These are phyloP conservation scores for Clitarchus hookeri DNA, from an alignment of 2,888 invertebrate species.

Conservation along the genomic window DNA sequence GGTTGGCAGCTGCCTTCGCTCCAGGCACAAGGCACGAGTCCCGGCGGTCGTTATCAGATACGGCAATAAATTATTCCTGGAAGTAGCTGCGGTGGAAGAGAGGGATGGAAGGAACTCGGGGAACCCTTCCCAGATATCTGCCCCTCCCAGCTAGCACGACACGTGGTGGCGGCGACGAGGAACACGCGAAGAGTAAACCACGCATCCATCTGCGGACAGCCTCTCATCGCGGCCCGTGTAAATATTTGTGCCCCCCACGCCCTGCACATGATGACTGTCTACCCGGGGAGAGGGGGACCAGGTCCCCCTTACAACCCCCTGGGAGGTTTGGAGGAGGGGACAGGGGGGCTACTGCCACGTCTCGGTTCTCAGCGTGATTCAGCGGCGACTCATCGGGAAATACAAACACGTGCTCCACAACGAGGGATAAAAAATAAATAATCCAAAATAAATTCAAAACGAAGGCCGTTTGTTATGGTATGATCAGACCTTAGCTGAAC, in stretches of 20 bases:
- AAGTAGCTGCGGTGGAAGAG: background rate
- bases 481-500: no score
- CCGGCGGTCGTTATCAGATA: background rate
- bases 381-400: background rate
- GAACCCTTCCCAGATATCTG: background rate
- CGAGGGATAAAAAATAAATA: no score
- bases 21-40: no score
- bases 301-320: background rate
- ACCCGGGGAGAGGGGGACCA: background rate
- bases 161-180: background rate
- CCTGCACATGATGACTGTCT: background rate
- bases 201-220: background rate
- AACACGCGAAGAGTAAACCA: background rate
- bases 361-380: background rate
- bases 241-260: background rate
- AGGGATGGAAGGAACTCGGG: background rate
- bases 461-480: no score
- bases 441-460: no score
- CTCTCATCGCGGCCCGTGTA: background rate
- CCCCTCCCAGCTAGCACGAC: background rate
- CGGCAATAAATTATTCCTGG: slow-evolving; percentile 2
- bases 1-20: no score
- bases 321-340: background rate
- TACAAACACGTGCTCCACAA: no score
- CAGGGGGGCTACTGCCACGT: background rate